Percentiles rank a stretch among this genome's conserved stretches.
These are phyloP conservation scores for Puffinus mauretanicus DNA, from an alignment of 2,113 vertebrate genomes.

Conservation along the genomic window DNA sequence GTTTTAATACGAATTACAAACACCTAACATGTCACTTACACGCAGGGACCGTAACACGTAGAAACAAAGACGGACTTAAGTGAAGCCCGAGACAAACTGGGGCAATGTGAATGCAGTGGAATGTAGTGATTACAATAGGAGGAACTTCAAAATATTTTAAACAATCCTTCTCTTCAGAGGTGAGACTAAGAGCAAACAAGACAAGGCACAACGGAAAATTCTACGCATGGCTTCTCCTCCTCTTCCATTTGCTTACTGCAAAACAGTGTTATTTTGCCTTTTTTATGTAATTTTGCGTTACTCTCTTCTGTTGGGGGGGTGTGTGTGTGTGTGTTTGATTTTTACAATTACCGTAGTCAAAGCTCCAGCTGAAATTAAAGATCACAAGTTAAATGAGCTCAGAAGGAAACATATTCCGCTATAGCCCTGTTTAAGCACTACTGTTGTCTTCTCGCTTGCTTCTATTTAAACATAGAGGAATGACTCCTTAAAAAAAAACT, in stretches of 20 bases:
- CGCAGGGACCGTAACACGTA: rapidly evolving
- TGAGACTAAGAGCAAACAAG: neutral
- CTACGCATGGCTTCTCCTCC: neutral
- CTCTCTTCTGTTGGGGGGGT: neutral
- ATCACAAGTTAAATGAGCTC: neutral
- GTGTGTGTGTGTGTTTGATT: neutral
- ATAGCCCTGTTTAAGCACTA: neutral
- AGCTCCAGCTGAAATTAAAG: neutral
- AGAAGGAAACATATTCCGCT: neutral
- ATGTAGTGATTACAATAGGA: neutral
- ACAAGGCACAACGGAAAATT: neutral
- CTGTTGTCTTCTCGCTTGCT: neutral
- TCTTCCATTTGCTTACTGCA: neutral
- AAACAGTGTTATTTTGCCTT: neutral
- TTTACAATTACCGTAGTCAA: neutral
- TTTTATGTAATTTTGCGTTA: neutral
- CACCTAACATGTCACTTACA: rapidly evolving
- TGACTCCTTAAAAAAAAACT: rapidly evolving
- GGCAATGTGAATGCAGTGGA: neutral
- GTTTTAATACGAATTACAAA: neutral
- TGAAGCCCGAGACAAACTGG: neutral
- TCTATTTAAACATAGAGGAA: neutral
- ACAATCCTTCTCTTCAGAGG: neutral
- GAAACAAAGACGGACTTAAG: neutral
- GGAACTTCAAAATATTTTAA: neutral